phyloP scores from a whole-genome alignment of 2,797 vertebrate species.

The Smutsia temminckii region DNA sequence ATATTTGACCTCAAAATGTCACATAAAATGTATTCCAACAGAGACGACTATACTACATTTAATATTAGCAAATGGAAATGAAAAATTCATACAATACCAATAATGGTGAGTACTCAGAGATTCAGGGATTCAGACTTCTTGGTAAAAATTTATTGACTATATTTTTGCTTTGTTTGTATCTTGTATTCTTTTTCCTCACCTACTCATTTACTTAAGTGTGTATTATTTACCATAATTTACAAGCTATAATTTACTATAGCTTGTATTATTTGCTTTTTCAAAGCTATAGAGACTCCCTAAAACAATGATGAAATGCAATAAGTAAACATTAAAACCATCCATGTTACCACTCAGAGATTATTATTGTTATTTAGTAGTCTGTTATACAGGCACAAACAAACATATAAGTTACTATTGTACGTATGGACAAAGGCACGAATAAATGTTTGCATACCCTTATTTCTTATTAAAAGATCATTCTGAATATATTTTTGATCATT shows the following conservation, averaged over 20 bases:
- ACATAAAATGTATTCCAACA: not conserved
- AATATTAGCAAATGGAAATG: not conserved
- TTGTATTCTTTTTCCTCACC: not conserved
- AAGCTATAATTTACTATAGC: not conserved
- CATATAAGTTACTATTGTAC: not conserved
- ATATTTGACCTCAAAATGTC: not conserved
- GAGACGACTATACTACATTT: not conserved
- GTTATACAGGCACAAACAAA: not conserved
- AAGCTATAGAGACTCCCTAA: not conserved
- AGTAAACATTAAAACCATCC: not conserved
- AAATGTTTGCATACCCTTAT: not conserved
- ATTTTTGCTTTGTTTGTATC: not conserved
- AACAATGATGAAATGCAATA: not conserved
- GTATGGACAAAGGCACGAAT: not conserved
- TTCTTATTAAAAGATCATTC: not conserved
- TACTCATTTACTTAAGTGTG: not conserved
- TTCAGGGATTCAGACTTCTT: not conserved
- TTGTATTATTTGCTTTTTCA: not conserved
- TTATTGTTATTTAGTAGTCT: not conserved
- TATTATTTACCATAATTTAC: no score
- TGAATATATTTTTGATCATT: not conserved
- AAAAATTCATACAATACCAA: not conserved
- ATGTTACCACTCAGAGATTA: not conserved
- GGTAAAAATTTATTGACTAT: not conserved
- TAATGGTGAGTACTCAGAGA: not conserved